These are phyloP conservation scores for Lordiphosa stackelbergi DNA, from an alignment of 1,140 invertebrate genomes.

Conservation along the genomic window DNA sequence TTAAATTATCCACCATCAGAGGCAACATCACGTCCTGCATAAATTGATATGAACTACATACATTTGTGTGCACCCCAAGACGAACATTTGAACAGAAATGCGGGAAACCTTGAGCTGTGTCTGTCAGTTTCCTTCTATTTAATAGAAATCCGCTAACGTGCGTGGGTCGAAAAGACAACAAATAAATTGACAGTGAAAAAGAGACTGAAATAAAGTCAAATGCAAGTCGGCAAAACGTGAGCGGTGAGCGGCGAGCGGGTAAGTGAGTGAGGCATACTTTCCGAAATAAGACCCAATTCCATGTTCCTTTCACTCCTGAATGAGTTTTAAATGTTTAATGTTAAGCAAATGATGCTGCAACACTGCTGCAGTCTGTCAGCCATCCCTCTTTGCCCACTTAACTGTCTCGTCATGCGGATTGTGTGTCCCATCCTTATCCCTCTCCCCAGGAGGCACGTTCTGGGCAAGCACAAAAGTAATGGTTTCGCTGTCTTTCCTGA, in stretches of 20 bases:
- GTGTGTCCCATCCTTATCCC: neutral
- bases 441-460: conserved; percentile 5
- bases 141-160: conserved; percentile 8
- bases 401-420: neutral
- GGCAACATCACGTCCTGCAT: conserved; percentile 39
- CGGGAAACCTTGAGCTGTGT: conserved; percentile 13
- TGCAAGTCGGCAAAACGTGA: too few species aligned
- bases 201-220: too few species aligned
- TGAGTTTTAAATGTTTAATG: conserved; percentile 25
- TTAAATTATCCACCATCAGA: conserved; percentile 30
- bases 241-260: too few species aligned
- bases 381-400: too few species aligned
- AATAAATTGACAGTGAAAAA: too few species aligned
- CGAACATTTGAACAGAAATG: conserved; percentile 33
- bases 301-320: neutral
- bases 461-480: conserved; percentile 16
- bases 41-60: conserved; percentile 58
- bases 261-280: neutral
- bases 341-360: conserved; percentile 31
- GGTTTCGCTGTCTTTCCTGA: neutral
- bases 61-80: conserved; percentile 24
- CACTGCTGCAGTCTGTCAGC: neutral
- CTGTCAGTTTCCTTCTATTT: neutral
- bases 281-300: conserved; percentile 16
- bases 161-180: too few species aligned